Conservation (phyloP, 2,888 invertebrate species). For the Lacanobia oleracea region DNA sequence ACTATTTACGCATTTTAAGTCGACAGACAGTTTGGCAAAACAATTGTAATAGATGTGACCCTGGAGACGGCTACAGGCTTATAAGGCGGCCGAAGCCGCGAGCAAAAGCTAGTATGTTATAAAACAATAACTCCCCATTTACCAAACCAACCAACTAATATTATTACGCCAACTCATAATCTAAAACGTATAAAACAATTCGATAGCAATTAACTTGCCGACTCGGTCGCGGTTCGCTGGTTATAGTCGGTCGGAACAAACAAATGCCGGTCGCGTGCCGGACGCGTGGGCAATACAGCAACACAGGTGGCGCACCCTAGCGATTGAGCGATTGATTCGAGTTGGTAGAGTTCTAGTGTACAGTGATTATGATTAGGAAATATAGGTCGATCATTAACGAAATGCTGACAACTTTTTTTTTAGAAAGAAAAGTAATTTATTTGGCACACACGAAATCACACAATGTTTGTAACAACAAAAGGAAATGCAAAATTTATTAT, state of each 20-base stretch:
- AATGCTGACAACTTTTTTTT: not conserved
- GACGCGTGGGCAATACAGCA: conserved; percentile 65
- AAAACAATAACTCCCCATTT: not conserved
- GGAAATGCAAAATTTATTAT: no score
- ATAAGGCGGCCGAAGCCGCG: no score
- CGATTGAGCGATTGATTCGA: conserved; percentile 28
- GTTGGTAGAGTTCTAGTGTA: not conserved
- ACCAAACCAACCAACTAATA: not conserved
- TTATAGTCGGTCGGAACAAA: conserved; percentile 48
- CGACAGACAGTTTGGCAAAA: no score
- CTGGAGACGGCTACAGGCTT: no score
- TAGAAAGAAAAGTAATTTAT: no score
- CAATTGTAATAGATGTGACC: no score
- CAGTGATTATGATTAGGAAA: not conserved
- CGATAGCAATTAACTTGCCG: conserved; percentile 61
- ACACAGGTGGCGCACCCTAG: conserved; percentile 56
- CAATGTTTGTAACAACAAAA: no score
- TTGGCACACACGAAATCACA: no score
- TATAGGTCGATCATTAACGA: not conserved
- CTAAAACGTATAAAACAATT: conserved; percentile 43
- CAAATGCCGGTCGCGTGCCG: conserved; percentile 63
- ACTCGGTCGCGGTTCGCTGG: conserved; percentile 64
- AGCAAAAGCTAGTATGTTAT: not conserved
- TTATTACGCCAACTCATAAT: conserved; percentile 30
- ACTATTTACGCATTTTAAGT: no score